Percentiles rank a stretch among this genome's conserved stretches.
phyloP scores from a whole-genome alignment of 2,888 invertebrate genomes.

The Merodon equestris region DNA sequence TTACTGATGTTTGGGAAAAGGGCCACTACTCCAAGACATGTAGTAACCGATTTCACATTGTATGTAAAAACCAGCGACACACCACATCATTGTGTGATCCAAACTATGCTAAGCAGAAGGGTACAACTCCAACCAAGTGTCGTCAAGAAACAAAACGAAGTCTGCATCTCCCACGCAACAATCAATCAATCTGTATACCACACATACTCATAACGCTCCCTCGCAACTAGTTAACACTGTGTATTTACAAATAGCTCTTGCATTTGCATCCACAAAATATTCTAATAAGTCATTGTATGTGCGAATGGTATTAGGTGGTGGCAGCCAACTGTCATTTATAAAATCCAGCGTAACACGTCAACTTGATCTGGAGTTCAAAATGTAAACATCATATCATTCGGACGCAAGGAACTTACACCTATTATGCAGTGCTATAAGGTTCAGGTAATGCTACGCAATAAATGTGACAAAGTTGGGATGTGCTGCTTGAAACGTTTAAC shows the following conservation, averaged over 20 bases:
- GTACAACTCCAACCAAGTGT: neutral
- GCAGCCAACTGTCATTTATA: constrained; percentile 23
- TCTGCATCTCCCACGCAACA: neutral
- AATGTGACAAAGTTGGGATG: constrained; percentile 14
- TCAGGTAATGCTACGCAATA: constrained; percentile 8
- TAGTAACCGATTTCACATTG: neutral
- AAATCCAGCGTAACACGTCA: constrained; percentile 21
- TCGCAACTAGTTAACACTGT: neutral
- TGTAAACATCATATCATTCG: constrained; percentile 18
- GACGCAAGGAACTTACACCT: constrained; percentile 17
- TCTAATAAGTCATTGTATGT: constrained; percentile 17
- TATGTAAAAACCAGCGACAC: constrained; percentile 16
- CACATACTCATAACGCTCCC: neutral
- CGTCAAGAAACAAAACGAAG: neutral
- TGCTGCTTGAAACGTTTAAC: neutral
- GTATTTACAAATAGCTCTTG: constrained; percentile 8
- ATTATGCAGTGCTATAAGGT: constrained; percentile 16
- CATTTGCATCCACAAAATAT: constrained; percentile 13
- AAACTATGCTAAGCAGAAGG: neutral
- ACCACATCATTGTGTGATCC: constrained; percentile 28
- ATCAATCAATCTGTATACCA: constrained; percentile 16
- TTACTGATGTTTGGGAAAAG: constrained; percentile 11
- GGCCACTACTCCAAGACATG: constrained; percentile 11
- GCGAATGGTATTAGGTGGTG: constrained; percentile 24
- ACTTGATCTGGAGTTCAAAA: constrained; percentile 9